A percentile compares a stretch with the other conserved stretches of the same genome.
phyloP scores from a whole-genome alignment of 2,797 vertebrate species.

The Poeciliopsis presidionis region DNA sequence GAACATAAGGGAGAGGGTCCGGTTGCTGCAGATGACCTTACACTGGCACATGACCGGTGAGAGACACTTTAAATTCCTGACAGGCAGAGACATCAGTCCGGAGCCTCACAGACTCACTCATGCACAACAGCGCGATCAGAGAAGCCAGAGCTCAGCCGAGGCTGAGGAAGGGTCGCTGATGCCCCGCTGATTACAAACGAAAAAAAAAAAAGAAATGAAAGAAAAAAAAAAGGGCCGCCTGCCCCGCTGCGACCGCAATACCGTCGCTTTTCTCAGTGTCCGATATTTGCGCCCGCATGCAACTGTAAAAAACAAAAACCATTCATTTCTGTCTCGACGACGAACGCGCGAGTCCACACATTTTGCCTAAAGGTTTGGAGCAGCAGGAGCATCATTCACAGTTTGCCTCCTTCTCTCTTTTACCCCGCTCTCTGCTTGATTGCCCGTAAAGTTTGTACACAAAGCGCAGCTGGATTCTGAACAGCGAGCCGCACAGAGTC shows the following conservation, averaged over 20 bases:
- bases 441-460: constrained; percentile 63
- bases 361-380: constrained; percentile 17
- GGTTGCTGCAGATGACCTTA: constrained; percentile 88
- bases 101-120: constrained; percentile 49
- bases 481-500: neutral
- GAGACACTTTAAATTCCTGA: constrained; percentile 84
- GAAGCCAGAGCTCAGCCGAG: neutral
- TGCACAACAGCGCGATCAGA: constrained; percentile 1
- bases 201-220: neutral
- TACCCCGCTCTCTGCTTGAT: constrained; percentile 26
- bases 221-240: neutral
- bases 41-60: constrained; percentile 89
- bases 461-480: constrained; percentile 53
- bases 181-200: constrained; percentile 20
- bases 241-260: neutral
- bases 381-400: constrained; percentile 35
- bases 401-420: constrained; percentile 9
- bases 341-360: neutral
- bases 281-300: neutral
- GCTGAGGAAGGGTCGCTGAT: constrained; percentile 10
- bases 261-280: neutral
- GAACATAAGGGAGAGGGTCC: constrained; percentile 87
- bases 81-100: constrained; percentile 81
- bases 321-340: neutral
- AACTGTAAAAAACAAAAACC: neutral